Evolutionary conservation across 1,140 invertebrate species (phyloP).

Genomic region (Holotrichia oblita): DNA sequence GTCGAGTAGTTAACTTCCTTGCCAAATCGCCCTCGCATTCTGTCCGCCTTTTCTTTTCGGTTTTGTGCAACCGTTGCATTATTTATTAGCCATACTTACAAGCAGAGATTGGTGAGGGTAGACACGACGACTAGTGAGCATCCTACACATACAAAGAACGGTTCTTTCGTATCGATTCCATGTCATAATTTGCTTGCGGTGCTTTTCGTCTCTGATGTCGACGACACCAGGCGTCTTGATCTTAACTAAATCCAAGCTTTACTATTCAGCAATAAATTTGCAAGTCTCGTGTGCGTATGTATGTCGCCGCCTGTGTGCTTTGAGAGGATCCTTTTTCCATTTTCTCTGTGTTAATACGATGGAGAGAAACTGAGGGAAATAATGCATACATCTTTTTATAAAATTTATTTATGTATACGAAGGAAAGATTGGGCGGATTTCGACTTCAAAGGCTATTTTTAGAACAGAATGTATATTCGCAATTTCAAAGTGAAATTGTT

Average conservation of each 20-base stretch:
- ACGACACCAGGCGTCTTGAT: constrained; percentile 7
- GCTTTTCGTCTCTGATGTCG: neutral
- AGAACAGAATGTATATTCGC: neutral
- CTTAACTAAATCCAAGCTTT: neutral
- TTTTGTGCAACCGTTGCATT: constrained; percentile 24
- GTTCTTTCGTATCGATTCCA: constrained; percentile 2
- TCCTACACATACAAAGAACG: too few species aligned
- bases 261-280: constrained; percentile 23
- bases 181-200: constrained; percentile 21
- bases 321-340: neutral
- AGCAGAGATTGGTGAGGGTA: neutral
- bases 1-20: neutral
- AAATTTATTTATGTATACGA: too few species aligned
- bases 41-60: neutral
- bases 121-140: neutral
- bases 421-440: too few species aligned
- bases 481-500: too few species aligned
- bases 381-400: neutral
- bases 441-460: neutral
- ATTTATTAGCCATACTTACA: constrained; percentile 16
- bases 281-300: neutral
- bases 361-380: neutral
- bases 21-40: constrained; percentile 12
- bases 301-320: neutral
- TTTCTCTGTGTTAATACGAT: neutral